These are phyloP conservation scores for Zygothrica quintamaculata DNA, from an alignment of 2,888 invertebrate species.

Conservation along the genomic window DNA sequence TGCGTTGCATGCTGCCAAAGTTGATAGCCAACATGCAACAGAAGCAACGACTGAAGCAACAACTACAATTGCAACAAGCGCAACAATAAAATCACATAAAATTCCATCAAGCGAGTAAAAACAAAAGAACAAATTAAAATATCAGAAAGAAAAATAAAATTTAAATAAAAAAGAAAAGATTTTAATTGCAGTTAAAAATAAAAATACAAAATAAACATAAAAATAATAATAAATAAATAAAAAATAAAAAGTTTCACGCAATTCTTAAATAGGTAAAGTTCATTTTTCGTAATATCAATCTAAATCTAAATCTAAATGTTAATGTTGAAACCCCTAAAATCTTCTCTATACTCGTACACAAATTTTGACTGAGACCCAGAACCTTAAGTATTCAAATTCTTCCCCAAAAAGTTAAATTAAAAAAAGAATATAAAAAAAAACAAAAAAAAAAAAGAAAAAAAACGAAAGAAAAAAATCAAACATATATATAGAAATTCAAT, in stretches of 20 bases:
- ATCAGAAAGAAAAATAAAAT: constrained; percentile 17
- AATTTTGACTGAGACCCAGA: constrained; percentile 24
- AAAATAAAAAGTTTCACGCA: constrained; percentile 43
- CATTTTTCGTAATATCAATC: constrained; percentile 43
- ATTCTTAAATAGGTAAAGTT: constrained; percentile 73
- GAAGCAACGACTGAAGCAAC: constrained; percentile 29
- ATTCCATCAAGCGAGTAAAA: constrained; percentile 14
- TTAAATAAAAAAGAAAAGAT: too few relatives aligned
- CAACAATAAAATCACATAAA: constrained; percentile 12
- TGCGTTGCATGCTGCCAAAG: constrained; percentile 40
- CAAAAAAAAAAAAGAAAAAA: constrained; percentile 17
- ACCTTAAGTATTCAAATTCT: constrained; percentile 7
- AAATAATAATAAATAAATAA: constrained; percentile 10
- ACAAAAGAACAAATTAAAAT: constrained; percentile 9
- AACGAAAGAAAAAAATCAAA: constrained; percentile 30
- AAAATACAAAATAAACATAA: constrained; percentile 14
- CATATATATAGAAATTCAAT: constrained; percentile 70
- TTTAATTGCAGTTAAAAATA: too few relatives aligned
- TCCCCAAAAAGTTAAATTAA: constrained; percentile 4
- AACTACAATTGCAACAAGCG: constrained; percentile 12
- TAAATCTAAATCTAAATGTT: constrained; percentile 50
- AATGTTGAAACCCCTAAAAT: constrained; percentile 19
- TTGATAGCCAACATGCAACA: constrained; percentile 31
- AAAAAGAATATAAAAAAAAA: constrained; percentile 8
- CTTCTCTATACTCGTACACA: constrained; percentile 5